Conservation (phyloP, 2,113 vertebrate species). For the Arvicanthis niloticus region DNA sequence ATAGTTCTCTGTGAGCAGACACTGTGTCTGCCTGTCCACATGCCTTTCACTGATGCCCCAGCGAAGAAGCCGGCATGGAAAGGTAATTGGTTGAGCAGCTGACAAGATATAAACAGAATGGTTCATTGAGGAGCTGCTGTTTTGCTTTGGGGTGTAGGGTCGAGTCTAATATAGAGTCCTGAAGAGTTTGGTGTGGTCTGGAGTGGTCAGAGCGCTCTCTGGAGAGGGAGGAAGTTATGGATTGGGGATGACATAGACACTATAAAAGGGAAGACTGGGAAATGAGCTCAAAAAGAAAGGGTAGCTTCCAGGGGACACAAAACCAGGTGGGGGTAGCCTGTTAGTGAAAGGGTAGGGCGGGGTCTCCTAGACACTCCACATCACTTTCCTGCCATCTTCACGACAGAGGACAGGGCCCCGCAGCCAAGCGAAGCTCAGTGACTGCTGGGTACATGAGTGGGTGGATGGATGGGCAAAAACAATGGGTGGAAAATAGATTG, state of each 20-base stretch:
- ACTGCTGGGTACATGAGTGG: neutral
- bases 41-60: neutral
- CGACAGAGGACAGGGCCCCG: neutral
- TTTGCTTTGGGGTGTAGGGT: neutral
- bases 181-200: neutral
- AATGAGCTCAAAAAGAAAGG: neutral
- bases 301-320: neutral
- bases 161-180: accelerated
- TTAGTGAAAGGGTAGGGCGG: neutral
- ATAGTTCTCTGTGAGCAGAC: neutral
- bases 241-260: neutral
- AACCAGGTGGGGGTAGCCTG: neutral
- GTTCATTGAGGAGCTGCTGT: neutral
- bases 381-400: neutral
- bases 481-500: neutral
- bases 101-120: neutral
- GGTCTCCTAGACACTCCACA: neutral
- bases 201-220: neutral
- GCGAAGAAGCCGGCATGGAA: neutral
- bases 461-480: neutral
- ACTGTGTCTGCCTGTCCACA: neutral
- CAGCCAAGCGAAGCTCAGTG: neutral
- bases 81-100: neutral
- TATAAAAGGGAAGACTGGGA: neutral
- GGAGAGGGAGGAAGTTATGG: neutral